Conservation (phyloP, 1,140 invertebrate genomes). For the Apocrypta bakeri region DNA sequence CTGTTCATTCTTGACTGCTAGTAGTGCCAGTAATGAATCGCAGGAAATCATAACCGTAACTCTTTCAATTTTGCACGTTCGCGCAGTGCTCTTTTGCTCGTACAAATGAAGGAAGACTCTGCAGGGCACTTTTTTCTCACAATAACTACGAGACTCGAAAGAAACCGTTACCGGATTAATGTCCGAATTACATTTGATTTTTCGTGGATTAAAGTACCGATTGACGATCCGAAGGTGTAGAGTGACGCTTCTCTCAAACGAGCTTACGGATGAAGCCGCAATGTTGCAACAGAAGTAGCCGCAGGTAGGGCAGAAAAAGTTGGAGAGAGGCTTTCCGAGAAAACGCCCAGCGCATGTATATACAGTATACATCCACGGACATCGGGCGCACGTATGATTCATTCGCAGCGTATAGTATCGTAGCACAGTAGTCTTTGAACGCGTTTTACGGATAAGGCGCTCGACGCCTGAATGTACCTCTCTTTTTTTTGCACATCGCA, state of each 20-base stretch:
- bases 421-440: constrained; percentile 59
- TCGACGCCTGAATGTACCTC: constrained; percentile 18
- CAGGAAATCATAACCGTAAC: neutral
- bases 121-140: no score
- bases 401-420: no score
- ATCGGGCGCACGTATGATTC: constrained; percentile 56
- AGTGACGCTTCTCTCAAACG: no score
- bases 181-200: no score
- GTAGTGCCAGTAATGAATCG: neutral
- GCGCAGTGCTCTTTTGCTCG: neutral
- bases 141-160: no score
- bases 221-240: no score
- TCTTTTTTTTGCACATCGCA: constrained; percentile 46
- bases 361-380: no score
- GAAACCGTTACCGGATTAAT: no score
- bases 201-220: no score
- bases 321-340: constrained; percentile 39
- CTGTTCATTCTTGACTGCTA: no score
- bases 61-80: neutral
- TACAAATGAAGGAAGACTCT: neutral
- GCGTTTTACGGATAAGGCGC: constrained; percentile 62
- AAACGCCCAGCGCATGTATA: constrained; percentile 28
- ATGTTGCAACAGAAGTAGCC: neutral
- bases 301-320: neutral
- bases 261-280: neutral